Evolutionary conservation across 2,797 vertebrate genomes (phyloP).

Genomic region (Gymnothorax reevesii): DNA sequence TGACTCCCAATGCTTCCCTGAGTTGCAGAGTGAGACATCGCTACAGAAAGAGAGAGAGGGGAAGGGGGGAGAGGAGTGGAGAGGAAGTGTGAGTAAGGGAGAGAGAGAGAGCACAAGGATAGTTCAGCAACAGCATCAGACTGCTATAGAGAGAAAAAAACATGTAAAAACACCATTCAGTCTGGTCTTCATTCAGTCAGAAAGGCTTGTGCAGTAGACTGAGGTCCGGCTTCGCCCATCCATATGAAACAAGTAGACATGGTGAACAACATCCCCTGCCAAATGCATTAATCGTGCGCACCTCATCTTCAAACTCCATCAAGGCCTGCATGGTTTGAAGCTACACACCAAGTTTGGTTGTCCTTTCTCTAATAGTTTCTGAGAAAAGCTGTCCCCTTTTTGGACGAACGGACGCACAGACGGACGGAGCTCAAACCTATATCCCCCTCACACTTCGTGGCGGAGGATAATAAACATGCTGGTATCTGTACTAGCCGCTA

Average conservation of each 20-base stretch:
- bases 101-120: neutral
- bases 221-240: neutral
- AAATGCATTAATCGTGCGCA: too few species aligned
- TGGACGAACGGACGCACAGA: too few species aligned
- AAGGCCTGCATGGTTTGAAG: too few species aligned
- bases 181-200: neutral
- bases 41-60: constrained; percentile 54
- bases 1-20: constrained; percentile 82
- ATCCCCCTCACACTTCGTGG: too few species aligned
- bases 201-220: neutral
- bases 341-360: too few species aligned
- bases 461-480: neutral
- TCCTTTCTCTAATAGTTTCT: too few species aligned
- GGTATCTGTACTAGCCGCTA: neutral
- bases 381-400: too few species aligned
- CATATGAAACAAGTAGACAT: too few species aligned
- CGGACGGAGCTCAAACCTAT: too few species aligned
- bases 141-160: neutral
- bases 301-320: too few species aligned
- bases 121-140: neutral
- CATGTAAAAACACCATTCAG: neutral
- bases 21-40: constrained; percentile 81
- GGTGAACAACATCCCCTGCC: too few species aligned
- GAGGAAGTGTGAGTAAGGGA: neutral
- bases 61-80: constrained; percentile 13